phyloP scores from a whole-genome alignment of 2,797 vertebrate genomes.

The Gymnoscopelus microlampas region DNA sequence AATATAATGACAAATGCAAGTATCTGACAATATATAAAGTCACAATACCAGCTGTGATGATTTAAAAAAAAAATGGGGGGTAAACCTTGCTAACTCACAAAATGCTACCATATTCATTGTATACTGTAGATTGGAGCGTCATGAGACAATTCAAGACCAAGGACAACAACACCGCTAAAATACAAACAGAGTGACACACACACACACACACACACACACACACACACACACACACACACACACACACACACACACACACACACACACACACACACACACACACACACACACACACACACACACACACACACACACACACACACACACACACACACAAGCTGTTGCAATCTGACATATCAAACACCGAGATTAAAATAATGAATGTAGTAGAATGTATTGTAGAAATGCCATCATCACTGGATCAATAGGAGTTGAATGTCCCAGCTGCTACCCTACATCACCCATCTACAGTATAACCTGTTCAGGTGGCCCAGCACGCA shows the following conservation, averaged over 20 bases:
- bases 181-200: not conserved
- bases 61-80: no score
- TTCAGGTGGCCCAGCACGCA: slow-evolving; percentile 16
- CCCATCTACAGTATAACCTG: slow-evolving; percentile 33
- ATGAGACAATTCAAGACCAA: not conserved
- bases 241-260: no score
- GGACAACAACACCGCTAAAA: not conserved
- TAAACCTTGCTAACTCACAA: no score
- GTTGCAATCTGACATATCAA: rapidly evolving
- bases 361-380: slow-evolving; percentile 18
- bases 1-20: no score
- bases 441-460: slow-evolving; percentile 31
- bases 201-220: slow-evolving; percentile 2
- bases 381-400: slow-evolving; percentile 16
- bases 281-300: no score
- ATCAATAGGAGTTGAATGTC: slow-evolving; percentile 34
- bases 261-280: no score
- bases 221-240: no score
- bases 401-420: slow-evolving; percentile 44
- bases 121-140: not conserved
- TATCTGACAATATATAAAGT: no score
- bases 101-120: not conserved
- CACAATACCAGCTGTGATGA: no score
- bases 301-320: no score
- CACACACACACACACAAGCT: no score